These are phyloP conservation scores for Irena cyanogastra DNA, from an alignment of 2,113 vertebrate genomes.

Conservation along the genomic window DNA sequence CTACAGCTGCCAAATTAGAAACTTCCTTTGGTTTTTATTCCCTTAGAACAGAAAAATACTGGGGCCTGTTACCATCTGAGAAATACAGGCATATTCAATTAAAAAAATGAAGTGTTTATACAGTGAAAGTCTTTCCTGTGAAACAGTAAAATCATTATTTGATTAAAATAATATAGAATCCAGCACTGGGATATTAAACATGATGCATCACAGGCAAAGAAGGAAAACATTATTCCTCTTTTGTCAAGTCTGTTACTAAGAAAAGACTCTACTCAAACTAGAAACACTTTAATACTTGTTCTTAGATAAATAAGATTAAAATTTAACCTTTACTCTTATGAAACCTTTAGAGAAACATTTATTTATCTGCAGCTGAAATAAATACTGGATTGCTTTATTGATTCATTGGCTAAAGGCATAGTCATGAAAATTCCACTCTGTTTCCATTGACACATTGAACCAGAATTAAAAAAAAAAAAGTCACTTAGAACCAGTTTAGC, in stretches of 20 bases:
- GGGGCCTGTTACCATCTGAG: neutral
- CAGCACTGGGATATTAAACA: neutral
- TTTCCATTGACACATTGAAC: neutral
- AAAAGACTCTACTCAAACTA: neutral
- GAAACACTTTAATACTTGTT: conserved; percentile 6
- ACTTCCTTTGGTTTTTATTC: neutral
- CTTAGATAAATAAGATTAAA: conserved; percentile 19
- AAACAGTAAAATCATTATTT: neutral
- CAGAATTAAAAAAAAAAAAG: neutral
- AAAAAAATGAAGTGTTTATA: neutral
- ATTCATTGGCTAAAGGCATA: neutral
- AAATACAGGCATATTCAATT: neutral
- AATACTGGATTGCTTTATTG: conserved; percentile 26
- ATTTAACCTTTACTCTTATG: conserved; percentile 13
- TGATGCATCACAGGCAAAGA: neutral
- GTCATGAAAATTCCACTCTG: neutral
- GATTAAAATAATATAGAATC: neutral
- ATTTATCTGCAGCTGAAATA: conserved; percentile 17
- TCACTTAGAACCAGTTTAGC: neutral
- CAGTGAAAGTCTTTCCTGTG: neutral
- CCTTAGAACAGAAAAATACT: neutral
- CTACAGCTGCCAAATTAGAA: neutral
- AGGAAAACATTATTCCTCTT: neutral
- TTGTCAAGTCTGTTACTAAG: neutral
- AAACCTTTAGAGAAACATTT: neutral